These are phyloP conservation scores for Pollicipes pollicipes DNA, from an alignment of 1,140 invertebrate species.

Conservation along the genomic window DNA sequence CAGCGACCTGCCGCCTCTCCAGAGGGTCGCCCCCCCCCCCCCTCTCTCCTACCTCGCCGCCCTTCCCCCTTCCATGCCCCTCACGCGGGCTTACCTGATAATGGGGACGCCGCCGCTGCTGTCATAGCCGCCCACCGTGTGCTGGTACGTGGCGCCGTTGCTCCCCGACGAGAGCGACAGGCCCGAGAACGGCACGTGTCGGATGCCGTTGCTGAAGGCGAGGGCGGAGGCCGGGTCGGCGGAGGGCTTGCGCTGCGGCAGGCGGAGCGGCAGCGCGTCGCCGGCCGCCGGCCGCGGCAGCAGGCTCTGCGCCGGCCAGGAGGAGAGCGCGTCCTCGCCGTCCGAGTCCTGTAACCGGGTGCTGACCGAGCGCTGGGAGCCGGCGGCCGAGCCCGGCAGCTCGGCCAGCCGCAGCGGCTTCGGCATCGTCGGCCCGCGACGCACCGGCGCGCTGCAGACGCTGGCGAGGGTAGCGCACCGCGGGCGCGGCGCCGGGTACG, in stretches of 20 bases:
- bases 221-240: background rate
- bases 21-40: too few relatives aligned
- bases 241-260: background rate
- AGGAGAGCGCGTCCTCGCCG: background rate
- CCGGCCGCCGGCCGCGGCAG: background rate
- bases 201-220: background rate
- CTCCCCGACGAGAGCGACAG: background rate
- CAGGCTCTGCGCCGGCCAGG: background rate
- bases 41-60: too few relatives aligned
- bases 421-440: too few relatives aligned
- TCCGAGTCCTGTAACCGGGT: background rate
- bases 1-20: too few relatives aligned
- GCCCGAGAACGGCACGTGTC: background rate
- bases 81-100: background rate
- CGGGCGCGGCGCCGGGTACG: too few relatives aligned
- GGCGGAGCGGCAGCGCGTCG: background rate
- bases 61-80: too few relatives aligned
- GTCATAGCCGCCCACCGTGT: background rate
- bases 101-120: background rate
- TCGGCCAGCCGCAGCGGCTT: too few relatives aligned
- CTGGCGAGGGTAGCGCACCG: background rate
- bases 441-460: too few relatives aligned
- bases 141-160: background rate
- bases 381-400: too few relatives aligned
- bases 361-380: background rate